Conservation (phyloP, 2,888 invertebrate species). For the Notodonta ziczac region DNA sequence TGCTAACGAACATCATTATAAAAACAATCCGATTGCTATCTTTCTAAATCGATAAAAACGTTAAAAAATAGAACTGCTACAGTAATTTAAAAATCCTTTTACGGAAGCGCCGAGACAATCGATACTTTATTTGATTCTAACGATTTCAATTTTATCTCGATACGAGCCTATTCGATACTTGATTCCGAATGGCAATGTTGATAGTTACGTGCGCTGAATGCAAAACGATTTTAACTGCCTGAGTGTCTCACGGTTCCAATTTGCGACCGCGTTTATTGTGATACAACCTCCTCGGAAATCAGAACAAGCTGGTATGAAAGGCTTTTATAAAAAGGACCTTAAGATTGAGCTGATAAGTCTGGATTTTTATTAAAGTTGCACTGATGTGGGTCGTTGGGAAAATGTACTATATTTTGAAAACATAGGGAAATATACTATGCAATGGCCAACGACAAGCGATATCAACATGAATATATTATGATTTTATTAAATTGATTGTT, state of each 20-base stretch:
- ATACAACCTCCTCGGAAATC: slow-evolving; percentile 50
- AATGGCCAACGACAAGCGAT: too few species aligned
- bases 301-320: not conserved
- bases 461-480: too few species aligned
- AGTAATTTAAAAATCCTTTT: slow-evolving; percentile 53
- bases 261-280: slow-evolving; percentile 51
- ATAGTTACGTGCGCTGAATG: slow-evolving; percentile 65
- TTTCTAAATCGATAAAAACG: not conserved
- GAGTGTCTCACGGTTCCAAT: slow-evolving; percentile 62
- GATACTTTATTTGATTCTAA: slow-evolving; percentile 61
- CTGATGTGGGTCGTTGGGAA: not conserved
- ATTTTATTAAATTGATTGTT: too few species aligned
- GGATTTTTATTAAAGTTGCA: slow-evolving; percentile 10
- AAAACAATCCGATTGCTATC: not conserved
- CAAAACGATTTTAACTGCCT: slow-evolving; percentile 53
- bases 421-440: not conserved
- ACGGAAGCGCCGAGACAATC: slow-evolving; percentile 51
- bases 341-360: slow-evolving; percentile 13
- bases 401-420: not conserved
- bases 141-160: slow-evolving; percentile 69
- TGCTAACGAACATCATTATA: not conserved
- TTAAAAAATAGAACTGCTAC: slow-evolving; percentile 9
- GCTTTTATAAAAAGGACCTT: slow-evolving; percentile 15
- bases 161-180: slow-evolving; percentile 57
- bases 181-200: slow-evolving; percentile 58